Percentiles rank a stretch among this genome's conserved stretches.
phyloP scores from a whole-genome alignment of 2,113 vertebrate genomes.

The Antennarius striatus region DNA sequence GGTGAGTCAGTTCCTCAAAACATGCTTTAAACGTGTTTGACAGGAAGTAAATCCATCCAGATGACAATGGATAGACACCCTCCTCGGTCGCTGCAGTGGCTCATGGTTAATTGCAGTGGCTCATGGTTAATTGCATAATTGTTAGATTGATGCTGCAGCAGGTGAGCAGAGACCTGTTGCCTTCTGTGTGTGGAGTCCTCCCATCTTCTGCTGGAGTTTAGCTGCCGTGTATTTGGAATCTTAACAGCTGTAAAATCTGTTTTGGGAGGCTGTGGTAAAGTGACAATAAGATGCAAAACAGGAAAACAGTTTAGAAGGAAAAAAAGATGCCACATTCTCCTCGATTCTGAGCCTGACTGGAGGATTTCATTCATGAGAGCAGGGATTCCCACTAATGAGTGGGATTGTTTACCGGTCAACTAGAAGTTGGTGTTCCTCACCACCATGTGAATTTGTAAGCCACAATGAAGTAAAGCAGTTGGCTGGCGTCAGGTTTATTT shows the following conservation, averaged over 20 bases:
- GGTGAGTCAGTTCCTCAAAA: conserved; percentile 76
- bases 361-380: background rate
- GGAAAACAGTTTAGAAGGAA: background rate
- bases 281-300: background rate
- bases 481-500: conserved; percentile 64
- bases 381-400: background rate
- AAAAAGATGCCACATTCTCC: no score
- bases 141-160: no score
- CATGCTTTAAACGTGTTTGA: no score
- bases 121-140: no score
- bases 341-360: no score
- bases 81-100: no score
- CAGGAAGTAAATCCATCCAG: no score
- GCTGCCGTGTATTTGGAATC: conserved; percentile 3
- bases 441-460: conserved; percentile 33
- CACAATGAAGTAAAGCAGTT: conserved; percentile 56
- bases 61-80: no score
- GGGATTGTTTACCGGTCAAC: background rate
- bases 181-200: conserved; percentile 7
- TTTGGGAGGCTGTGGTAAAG: background rate
- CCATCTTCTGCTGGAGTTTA: background rate
- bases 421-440: conserved; percentile 33
- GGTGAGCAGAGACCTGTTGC: background rate
- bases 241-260: background rate
- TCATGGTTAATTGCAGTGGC: no score